Base-by-base conservation (phyloP, 1,140 invertebrate species). In the Halesus radiatus region DNA sequence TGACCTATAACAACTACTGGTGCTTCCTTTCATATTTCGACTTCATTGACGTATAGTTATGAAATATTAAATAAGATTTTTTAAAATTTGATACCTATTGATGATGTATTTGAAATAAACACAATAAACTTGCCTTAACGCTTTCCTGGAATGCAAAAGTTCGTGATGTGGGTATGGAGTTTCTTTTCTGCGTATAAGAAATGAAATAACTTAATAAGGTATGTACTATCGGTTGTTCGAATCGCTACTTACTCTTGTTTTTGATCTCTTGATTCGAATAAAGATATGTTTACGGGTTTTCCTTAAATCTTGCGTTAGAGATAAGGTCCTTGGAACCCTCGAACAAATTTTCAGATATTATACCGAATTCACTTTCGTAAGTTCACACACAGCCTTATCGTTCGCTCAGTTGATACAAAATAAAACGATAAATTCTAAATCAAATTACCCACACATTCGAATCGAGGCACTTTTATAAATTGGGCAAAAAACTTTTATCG, bases 221-320 rank as follows among this genome's bases (percentile, higher is more conserved):
- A 66, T 29, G 29, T 29, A 66, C 62, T 29, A 66, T 66, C 37
- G 66, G 66, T 70, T 52, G 66, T 70, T 50, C 7, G 37, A 70
- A 50, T 70, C 4, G 66, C 32, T 50, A 20, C 22, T 52, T 18
- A 70, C 18, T 18, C 37, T 52, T 70, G 66, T 70, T 70, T 60
- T 70, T 70, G 66, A 70, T 70, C 37, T 70, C 37, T 70, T 29
- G 26, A 66, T 66, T 29, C 62, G 29, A 29, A 66, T 64, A 66
- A 66, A 66, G 62, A 26, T 66, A 66, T 29, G 29, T 45, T 45
- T 66, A 15, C 62, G 23, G 26, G 1, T n/a, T 29, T 66, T 26
- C 15, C 26, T 26, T 64, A 64, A 64, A 20, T 64, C 29, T 32
- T 32, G 0, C 23, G 8, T 26, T 13, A 16, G 60, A 64, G 3